These are phyloP conservation scores for Aphelocoma californica DNA, from an alignment of 2,797 vertebrate species.

Conservation along the genomic window DNA sequence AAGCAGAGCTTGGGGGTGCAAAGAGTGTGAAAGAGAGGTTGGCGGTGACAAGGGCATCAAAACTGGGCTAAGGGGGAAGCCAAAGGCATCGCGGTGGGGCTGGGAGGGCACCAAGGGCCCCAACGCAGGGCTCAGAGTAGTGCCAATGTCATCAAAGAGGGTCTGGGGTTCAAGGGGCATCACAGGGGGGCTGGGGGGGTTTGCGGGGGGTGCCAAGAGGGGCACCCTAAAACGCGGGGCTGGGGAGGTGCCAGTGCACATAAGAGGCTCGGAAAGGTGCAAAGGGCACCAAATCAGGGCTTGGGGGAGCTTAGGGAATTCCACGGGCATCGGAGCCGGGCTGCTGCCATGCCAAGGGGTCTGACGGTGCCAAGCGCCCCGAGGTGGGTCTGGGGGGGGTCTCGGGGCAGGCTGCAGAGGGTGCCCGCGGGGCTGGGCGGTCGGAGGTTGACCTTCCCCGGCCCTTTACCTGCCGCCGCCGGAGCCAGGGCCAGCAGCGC, in stretches of 20 bases:
- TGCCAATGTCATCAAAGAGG: not conserved
- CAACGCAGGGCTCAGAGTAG: not conserved
- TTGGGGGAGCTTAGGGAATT: not conserved
- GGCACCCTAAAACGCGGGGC: not conserved
- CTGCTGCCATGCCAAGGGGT: not conserved
- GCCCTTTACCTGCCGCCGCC: not conserved
- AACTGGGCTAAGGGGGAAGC: not conserved
- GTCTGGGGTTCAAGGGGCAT: not conserved
- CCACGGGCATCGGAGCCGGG: too few relatives aligned
- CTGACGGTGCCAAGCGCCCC: not conserved
- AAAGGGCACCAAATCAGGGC: not conserved
- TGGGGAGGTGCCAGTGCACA: not conserved
- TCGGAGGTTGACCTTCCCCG: not conserved
- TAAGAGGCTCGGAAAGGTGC: not conserved
- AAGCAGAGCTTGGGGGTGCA: not conserved
- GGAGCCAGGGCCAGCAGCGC: not conserved
- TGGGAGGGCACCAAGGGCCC: too few relatives aligned
- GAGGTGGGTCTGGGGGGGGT: too few relatives aligned
- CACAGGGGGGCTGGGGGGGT: too few relatives aligned
- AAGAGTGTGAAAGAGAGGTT: not conserved
- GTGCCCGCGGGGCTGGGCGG: not conserved
- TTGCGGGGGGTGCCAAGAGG: too few relatives aligned
- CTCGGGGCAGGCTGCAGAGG: not conserved
- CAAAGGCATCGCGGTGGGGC: not conserved
- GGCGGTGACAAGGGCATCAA: not conserved